Evolutionary conservation across 1,140 invertebrate genomes (phyloP).

Genomic region (Agrypnia vestita): DNA sequence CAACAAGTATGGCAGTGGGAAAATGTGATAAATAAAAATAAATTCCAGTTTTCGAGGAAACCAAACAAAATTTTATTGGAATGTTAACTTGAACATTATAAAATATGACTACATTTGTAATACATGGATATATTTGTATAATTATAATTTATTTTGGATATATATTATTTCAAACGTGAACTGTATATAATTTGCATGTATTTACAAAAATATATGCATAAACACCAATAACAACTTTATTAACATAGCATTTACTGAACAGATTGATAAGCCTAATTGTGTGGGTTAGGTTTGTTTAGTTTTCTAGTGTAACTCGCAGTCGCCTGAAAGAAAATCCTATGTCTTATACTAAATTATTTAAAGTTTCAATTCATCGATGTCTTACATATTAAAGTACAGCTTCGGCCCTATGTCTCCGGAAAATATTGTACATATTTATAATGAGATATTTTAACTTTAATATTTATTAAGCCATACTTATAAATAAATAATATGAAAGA

Average conservation of each 20-base stretch:
- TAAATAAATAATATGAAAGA: conserved; percentile 38
- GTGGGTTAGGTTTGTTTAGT: neutral
- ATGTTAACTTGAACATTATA: conserved; percentile 38
- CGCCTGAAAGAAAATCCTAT: conserved; percentile 18
- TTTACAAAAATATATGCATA: conserved; percentile 45
- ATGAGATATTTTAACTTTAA: conserved; percentile 1
- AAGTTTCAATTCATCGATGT: conserved; percentile 21
- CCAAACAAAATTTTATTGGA: conserved; percentile 45
- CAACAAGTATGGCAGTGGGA: too few relatives aligned
- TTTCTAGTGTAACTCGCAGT: conserved; percentile 5
- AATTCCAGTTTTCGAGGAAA: conserved; percentile 19
- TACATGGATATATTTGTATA: conserved; percentile 31
- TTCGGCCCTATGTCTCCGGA: conserved; percentile 13
- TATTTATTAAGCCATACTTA: conserved; percentile 45
- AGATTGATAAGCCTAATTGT: conserved; percentile 24
- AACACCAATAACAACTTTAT: conserved; percentile 28
- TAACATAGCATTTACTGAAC: neutral
- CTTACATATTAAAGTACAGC: conserved; percentile 30
- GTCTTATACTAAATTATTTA: conserved; percentile 27
- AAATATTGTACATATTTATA: conserved; percentile 41
- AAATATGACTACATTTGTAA: conserved; percentile 33
- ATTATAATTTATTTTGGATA: neutral
- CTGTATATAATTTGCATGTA: conserved; percentile 20
- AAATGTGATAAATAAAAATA: conserved; percentile 10
- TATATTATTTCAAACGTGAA: conserved; percentile 34